Evolutionary conservation across 2,888 invertebrate species (phyloP), one percentile per base, ranked within the genome.

Genomic region (Rhyacophila evoluta): DNA sequence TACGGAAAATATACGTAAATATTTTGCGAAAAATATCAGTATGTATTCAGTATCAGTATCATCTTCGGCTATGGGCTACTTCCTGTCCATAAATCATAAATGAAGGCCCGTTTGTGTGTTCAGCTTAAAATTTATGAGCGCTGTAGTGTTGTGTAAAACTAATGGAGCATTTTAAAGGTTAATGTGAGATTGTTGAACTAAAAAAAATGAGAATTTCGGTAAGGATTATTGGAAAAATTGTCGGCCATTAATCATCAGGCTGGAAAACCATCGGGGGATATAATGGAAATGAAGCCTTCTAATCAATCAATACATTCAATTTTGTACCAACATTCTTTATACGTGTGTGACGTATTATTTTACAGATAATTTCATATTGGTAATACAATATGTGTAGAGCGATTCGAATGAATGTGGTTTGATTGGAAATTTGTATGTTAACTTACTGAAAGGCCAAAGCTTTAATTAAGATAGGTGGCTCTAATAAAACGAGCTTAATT

Each of bases 161-260:
- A 55, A 55, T 55, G 55, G n/a, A 19, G 55, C 55, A 19, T 55
- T 55, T 55, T 55, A 19, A 55, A 55, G 55, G 55, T 55, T 55
- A 55, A 55, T 55, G 55, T 4, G 55, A 55, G 12, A 41, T 10
- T 55, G 19, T 25, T 55, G 55, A 55, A 55, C 55, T 55, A n/a
- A 6, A 15, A 39, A 6, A 39, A 39, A n/a, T n/a, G 4, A 55
- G 55, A 55, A 19, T 55, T 55, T 55, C 55, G 19, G 55, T n/a
- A 12, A 19, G 55, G 25, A 15, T 19, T 55, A 55, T 55, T 12
- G 25, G 25, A 19, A 55, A 55, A 55, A 55, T 55, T 55, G 55
- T 15, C 6, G 10, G 55, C 25, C 10, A 55, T 55, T 55, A 6
- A 55, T 55, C 55, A 55, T 8, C 19, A 2, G 2, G 15, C 10